Conservation (phyloP, 2,113 vertebrate species). For the Misgurnus mizolepis region DNA sequence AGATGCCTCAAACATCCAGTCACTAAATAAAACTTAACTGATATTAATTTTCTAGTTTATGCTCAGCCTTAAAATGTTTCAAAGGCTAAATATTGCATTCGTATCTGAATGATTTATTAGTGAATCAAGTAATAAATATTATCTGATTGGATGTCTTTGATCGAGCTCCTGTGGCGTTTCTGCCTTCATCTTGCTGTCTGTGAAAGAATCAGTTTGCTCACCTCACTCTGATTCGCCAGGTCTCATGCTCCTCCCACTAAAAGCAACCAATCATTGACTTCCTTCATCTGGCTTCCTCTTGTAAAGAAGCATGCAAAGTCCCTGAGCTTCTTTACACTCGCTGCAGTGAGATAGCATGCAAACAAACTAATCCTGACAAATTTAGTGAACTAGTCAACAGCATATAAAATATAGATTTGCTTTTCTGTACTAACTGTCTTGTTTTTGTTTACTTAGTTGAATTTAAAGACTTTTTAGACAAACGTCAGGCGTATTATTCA, state of each 20-base stretch:
- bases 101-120: background rate
- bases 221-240: slow-evolving; percentile 61
- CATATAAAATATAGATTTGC: background rate
- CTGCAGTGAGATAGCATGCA: background rate
- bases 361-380: background rate
- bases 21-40: background rate
- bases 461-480: background rate
- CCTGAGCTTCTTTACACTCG: slow-evolving; percentile 58
- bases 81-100: background rate
- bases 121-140: background rate
- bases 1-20: slow-evolving; percentile 16
- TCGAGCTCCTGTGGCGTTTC: slow-evolving; percentile 52
- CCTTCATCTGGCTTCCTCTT: slow-evolving; percentile 66
- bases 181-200: slow-evolving; percentile 56
- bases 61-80: no score
- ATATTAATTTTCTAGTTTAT: no score
- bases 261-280: slow-evolving; percentile 62
- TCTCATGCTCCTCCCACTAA: slow-evolving; percentile 69
- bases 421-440: background rate
- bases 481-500: background rate
- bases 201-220: slow-evolving; percentile 47
- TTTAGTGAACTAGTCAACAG: background rate
- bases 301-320: slow-evolving; percentile 72
- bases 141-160: slow-evolving; percentile 27
- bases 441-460: background rate